Percentiles rank a stretch among this genome's conserved stretches.
These are phyloP conservation scores for Calosoma granatense DNA, from an alignment of 1,140 invertebrate genomes.

Conservation along the genomic window DNA sequence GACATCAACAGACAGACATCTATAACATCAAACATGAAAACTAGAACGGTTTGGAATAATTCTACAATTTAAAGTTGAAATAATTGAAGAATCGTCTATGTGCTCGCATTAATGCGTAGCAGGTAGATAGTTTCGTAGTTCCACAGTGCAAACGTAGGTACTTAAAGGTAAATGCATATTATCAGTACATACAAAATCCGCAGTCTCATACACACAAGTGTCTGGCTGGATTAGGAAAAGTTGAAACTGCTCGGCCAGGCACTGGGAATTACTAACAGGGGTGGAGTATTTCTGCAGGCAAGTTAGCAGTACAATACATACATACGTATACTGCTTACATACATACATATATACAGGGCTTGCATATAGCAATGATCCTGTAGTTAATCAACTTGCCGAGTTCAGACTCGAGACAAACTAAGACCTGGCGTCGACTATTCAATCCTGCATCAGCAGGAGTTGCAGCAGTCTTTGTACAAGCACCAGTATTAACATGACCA, in stretches of 20 bases:
- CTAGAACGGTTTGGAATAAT: not conserved
- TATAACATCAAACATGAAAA: not conserved
- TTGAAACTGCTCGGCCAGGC: not conserved
- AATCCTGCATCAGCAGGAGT: too few species aligned
- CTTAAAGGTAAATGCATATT: not conserved
- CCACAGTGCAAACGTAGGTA: not conserved
- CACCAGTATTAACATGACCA: too few species aligned
- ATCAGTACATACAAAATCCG: not conserved
- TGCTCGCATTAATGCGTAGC: not conserved
- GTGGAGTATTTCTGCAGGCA: not conserved
- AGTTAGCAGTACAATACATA: too few species aligned
- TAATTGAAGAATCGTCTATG: not conserved
- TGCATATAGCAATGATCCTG: too few species aligned
- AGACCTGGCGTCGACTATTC: not conserved
- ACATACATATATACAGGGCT: too few species aligned
- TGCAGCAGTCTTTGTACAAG: too few species aligned
- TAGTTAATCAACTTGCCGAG: not conserved
- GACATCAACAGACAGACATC: too few species aligned
- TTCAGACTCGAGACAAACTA: not conserved
- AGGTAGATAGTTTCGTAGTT: not conserved
- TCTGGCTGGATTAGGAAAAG: slow-evolving; percentile 2
- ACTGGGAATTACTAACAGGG: not conserved
- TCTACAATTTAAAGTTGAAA: not conserved
- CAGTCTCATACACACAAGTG: slow-evolving; percentile 1
- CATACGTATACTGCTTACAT: too few species aligned